Evolutionary conservation across 2,888 invertebrate species (phyloP).

Genomic region (Copidosoma aretas): DNA sequence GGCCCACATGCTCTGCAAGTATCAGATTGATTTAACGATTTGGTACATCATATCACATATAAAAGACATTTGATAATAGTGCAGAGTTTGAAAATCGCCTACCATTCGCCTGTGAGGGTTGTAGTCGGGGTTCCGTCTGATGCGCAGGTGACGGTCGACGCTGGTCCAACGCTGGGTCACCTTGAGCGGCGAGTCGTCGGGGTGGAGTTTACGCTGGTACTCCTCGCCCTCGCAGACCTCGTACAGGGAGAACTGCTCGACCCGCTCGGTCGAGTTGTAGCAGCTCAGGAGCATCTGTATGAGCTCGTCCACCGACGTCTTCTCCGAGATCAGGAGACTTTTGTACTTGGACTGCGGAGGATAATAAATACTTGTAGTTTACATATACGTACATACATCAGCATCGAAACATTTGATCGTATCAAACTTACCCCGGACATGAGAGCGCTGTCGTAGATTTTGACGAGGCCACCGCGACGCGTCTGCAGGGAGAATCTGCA

Average conservation of each 20-base stretch:
- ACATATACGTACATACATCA: too few species aligned
- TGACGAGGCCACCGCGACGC: slow-evolving; percentile 87
- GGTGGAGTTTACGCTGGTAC: slow-evolving; percentile 86
- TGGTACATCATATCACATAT: too few species aligned
- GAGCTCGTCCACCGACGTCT: slow-evolving; percentile 87
- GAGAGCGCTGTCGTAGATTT: slow-evolving; percentile 89
- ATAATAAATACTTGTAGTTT: too few species aligned
- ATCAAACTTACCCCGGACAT: slow-evolving; percentile 73
- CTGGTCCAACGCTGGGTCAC: slow-evolving; percentile 75
- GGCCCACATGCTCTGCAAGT: slow-evolving; percentile 67
- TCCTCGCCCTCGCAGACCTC: slow-evolving; percentile 85
- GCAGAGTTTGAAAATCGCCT: too few species aligned
- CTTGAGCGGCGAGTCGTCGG: slow-evolving; percentile 82
- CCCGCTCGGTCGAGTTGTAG: slow-evolving; percentile 82
- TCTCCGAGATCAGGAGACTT: slow-evolving; percentile 85
- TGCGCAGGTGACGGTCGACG: slow-evolving; percentile 78
- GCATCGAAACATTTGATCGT: neutral
- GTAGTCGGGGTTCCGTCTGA: slow-evolving; percentile 81
- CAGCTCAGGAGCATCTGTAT: slow-evolving; percentile 84
- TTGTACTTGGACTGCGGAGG: slow-evolving; percentile 82
- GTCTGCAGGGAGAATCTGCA: slow-evolving; percentile 85
- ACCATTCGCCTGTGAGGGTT: slow-evolving; percentile 66
- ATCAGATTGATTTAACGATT: too few species aligned
- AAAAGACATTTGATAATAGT: too few species aligned
- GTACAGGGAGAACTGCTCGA: slow-evolving; percentile 86